phyloP scores from a whole-genome alignment of 1,140 invertebrate genomes.

The Paraescarpia echinospica region DNA sequence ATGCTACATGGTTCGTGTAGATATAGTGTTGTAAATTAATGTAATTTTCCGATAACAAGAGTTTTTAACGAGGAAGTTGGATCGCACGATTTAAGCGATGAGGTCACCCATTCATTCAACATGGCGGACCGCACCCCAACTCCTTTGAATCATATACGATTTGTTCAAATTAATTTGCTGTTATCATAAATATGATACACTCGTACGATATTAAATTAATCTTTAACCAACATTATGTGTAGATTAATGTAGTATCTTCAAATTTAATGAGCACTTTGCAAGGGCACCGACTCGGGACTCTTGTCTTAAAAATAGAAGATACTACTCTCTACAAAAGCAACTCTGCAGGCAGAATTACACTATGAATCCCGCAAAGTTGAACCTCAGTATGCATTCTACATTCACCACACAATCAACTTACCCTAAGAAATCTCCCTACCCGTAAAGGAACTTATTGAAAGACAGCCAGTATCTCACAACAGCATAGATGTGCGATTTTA shows the following conservation, averaged over 20 bases:
- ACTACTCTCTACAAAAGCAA: not conserved
- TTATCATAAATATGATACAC: not conserved
- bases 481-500: slow-evolving; percentile 1
- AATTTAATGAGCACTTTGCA: slow-evolving; percentile 6
- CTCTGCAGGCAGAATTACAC: not conserved
- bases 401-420: not conserved
- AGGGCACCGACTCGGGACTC: slow-evolving; percentile 2
- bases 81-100: not conserved
- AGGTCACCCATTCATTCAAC: not conserved
- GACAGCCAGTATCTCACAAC: slow-evolving; percentile 3
- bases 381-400: not conserved
- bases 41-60: not conserved
- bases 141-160: not conserved
- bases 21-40: not conserved
- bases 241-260: not conserved
- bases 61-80: not conserved
- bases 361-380: not conserved
- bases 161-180: not conserved
- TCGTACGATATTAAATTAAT: not conserved
- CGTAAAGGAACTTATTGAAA: slow-evolving; percentile 6
- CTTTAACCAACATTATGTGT: not conserved
- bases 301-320: not conserved
- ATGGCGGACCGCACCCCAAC: not conserved
- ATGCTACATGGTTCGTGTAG: not conserved
- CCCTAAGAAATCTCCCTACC: not conserved